These are phyloP conservation scores for Neoaliturus tenellus DNA, from an alignment of 2,888 invertebrate species.

Conservation along the genomic window DNA sequence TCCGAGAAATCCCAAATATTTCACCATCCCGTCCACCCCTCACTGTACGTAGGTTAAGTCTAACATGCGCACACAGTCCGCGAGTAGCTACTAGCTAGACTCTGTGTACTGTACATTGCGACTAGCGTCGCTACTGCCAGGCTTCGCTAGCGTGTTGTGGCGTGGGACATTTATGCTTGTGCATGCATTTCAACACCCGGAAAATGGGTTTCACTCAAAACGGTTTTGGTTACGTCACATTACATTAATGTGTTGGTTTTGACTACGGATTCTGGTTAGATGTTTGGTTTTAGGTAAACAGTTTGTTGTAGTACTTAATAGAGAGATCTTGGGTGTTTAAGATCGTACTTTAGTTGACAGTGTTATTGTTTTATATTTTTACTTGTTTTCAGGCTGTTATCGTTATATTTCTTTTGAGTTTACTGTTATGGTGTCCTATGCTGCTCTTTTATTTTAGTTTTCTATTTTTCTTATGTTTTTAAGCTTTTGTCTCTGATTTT, in stretches of 20 bases:
- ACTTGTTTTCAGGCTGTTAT: background rate
- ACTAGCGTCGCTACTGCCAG: slow-evolving; percentile 12
- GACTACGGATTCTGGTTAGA: slow-evolving; percentile 45
- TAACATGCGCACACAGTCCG: background rate
- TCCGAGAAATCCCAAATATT: slow-evolving; percentile 41
- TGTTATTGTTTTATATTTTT: slow-evolving; percentile 22
- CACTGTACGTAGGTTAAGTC: background rate
- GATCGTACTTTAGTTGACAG: background rate
- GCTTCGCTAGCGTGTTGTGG: slow-evolving; percentile 50
- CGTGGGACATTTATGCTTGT: slow-evolving; percentile 48
- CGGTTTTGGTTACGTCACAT: slow-evolving; percentile 46
- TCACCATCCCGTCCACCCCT: background rate
- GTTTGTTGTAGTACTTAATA: slow-evolving; percentile 30
- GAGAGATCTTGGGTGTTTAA: slow-evolving; percentile 26
- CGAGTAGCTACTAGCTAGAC: slow-evolving; percentile 15
- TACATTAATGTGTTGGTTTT: slow-evolving; percentile 52
- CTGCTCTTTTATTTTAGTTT: slow-evolving; percentile 50
- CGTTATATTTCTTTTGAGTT: slow-evolving; percentile 21
- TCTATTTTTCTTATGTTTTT: background rate
- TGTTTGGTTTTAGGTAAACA: slow-evolving; percentile 36
- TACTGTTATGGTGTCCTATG: slow-evolving; percentile 33
- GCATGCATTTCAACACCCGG: slow-evolving; percentile 45
- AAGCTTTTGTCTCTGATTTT: background rate
- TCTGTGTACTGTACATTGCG: slow-evolving; percentile 40
- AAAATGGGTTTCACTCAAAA: slow-evolving; percentile 41